Evolutionary conservation across 2,888 invertebrate species (phyloP).

Genomic region (Molorchus minor): DNA sequence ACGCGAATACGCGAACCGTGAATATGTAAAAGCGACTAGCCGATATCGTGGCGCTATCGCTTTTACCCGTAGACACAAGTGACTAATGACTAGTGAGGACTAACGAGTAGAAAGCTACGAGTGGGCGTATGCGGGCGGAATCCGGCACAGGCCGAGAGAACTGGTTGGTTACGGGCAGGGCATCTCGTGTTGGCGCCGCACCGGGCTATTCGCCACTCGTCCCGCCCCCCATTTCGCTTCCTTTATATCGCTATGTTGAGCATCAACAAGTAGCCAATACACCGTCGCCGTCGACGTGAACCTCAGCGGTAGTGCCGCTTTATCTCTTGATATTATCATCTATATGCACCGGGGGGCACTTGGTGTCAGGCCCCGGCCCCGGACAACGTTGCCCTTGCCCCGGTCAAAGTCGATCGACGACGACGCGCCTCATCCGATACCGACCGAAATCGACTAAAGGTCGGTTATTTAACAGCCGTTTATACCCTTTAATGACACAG

Average conservation of each 20-base stretch:
- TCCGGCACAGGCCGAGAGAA: conserved; percentile 49
- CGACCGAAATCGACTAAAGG: conserved; percentile 2
- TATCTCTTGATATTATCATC: conserved; percentile 33
- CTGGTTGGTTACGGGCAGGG: conserved; percentile 61
- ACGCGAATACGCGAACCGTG: conserved; percentile 12
- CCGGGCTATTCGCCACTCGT: conserved; percentile 57
- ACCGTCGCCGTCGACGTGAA: conserved; percentile 49
- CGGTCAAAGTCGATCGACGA: conserved; percentile 11
- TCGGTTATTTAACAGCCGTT: too few relatives aligned
- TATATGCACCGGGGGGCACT: conserved; percentile 34
- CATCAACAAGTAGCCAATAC: conserved; percentile 65
- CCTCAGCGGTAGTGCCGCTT: conserved; percentile 30
- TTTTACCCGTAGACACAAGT: conserved; percentile 50
- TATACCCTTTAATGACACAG: neutral
- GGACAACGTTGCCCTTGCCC: conserved; percentile 1
- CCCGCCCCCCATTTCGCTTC: conserved; percentile 56
- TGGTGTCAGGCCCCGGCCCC: neutral
- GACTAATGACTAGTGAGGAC: conserved; percentile 54
- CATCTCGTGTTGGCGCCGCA: conserved; percentile 54
- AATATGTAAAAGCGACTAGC: conserved; percentile 20
- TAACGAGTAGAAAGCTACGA: conserved; percentile 46
- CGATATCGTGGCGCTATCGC: conserved; percentile 37
- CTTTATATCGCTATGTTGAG: conserved; percentile 48
- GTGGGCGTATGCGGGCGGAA: conserved; percentile 58
- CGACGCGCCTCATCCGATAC: neutral